Evolutionary conservation across 2,113 vertebrate species (phyloP).

Genomic region (Microcebus tavaratra): DNA sequence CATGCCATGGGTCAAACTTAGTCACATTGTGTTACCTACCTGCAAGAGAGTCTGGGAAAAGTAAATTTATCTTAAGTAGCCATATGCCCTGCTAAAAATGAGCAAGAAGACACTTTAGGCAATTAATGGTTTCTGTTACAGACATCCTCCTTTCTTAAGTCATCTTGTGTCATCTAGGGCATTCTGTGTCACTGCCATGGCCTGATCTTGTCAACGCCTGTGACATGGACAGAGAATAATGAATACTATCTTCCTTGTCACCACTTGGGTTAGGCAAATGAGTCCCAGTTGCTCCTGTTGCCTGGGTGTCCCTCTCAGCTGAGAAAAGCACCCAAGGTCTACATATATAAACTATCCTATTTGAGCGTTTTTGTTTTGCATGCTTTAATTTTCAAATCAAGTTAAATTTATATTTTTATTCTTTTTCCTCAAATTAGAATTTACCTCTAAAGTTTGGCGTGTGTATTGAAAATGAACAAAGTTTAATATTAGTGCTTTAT

Average conservation of each 20-base stretch:
- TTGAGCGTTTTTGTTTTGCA: not conserved
- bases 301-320: not conserved
- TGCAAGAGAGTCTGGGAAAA: not conserved
- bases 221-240: not conserved
- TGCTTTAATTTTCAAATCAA: constrained; percentile 8
- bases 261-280: not conserved
- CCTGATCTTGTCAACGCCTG: not conserved
- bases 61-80: not conserved
- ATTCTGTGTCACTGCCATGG: not conserved
- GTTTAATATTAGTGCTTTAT: not conserved
- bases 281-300: not conserved
- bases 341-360: not conserved
- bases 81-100: not conserved
- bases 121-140: not conserved
- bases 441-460: not conserved
- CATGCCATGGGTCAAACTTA: not conserved
- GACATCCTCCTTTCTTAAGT: not conserved
- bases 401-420: not conserved
- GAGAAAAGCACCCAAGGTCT: not conserved
- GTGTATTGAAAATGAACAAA: not conserved
- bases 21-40: not conserved
- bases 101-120: not conserved
- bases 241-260: not conserved
- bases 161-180: too few relatives aligned
- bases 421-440: not conserved